A percentile compares a stretch with the other conserved stretches of the same genome.
phyloP scores from a whole-genome alignment of 2,888 invertebrate species.

The Flabesymbios commensalis region DNA sequence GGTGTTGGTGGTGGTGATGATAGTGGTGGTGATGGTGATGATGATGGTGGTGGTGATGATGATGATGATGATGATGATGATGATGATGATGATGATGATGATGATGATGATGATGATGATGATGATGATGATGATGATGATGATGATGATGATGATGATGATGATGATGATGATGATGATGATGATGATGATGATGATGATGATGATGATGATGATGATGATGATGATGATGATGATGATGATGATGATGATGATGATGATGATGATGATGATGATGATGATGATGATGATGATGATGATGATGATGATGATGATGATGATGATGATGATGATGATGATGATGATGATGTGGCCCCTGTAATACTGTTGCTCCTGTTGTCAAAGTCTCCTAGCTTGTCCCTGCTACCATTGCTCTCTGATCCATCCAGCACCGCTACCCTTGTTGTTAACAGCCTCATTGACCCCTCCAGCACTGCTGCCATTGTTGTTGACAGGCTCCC shows the following conservation, averaged over 20 bases:
- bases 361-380: too few species aligned
- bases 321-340: not conserved
- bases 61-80: constrained; percentile 15
- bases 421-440: too few species aligned
- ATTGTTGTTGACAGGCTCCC: too few species aligned
- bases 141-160: constrained; percentile 10
- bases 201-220: not conserved
- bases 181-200: constrained; percentile 3
- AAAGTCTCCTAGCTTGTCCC: too few species aligned
- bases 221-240: not conserved
- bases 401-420: too few species aligned
- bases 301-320: not conserved
- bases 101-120: constrained; percentile 16
- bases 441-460: too few species aligned
- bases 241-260: not conserved
- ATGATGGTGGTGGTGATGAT: constrained; percentile 10
- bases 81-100: constrained; percentile 16
- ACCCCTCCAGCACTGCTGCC: too few species aligned
- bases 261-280: not conserved
- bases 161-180: constrained; percentile 11
- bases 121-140: constrained; percentile 17
- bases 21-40: not conserved
- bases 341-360: not conserved
- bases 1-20: too few species aligned
- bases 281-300: not conserved